These are phyloP conservation scores for Zaprionus tsacasi DNA, from an alignment of 1,140 invertebrate genomes.

Conservation along the genomic window DNA sequence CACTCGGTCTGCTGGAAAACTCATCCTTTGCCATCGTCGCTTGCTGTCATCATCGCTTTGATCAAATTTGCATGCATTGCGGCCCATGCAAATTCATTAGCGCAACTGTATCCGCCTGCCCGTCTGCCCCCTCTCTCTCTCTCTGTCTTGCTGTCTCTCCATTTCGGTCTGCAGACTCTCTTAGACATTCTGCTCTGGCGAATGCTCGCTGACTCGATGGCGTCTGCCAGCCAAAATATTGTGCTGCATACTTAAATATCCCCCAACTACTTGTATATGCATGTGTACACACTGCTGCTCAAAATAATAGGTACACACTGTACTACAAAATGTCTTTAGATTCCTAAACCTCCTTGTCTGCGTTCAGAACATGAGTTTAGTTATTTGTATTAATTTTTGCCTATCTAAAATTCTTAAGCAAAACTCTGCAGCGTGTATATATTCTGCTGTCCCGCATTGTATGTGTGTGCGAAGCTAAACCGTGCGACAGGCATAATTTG, in stretches of 20 bases:
- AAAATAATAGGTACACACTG: not conserved
- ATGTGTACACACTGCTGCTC: not conserved
- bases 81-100: slow-evolving; percentile 63
- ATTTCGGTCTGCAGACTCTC: not conserved
- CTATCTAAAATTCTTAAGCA: not conserved
- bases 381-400: no score
- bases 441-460: not conserved
- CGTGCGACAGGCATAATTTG: slow-evolving; percentile 1
- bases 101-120: slow-evolving; percentile 24
- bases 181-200: slow-evolving; percentile 2
- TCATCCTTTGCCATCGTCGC: not conserved
- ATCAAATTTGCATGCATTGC: slow-evolving; percentile 49
- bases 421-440: not conserved
- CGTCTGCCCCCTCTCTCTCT: not conserved
- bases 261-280: not conserved
- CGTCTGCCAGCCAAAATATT: slow-evolving; percentile 15
- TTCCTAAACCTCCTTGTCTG: no score
- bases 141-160: not conserved
- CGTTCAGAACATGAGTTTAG: no score
- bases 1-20: not conserved
- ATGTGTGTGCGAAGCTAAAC: not conserved
- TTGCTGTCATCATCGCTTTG: slow-evolving; percentile 8
- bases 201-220: slow-evolving; percentile 1
- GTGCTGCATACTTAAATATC: slow-evolving; percentile 6
- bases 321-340: no score